Evolutionary conservation across 2,888 invertebrate species (phyloP), one percentile per base, ranked within the genome.

Genomic region (Volucella zonaria): DNA sequence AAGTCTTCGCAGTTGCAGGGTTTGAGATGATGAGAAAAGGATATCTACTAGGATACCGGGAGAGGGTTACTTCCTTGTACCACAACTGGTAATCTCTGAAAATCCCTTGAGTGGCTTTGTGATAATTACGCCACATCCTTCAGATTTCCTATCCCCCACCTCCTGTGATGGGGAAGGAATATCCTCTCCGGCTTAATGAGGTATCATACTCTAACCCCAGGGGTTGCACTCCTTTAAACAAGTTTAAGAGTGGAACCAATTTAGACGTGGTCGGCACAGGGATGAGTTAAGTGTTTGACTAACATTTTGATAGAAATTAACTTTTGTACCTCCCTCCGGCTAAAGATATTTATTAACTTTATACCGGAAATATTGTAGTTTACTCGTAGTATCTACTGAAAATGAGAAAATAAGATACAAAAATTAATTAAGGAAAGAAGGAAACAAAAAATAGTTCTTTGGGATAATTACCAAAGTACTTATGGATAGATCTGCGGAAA

Each of bases 51-150:
- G 10, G 31, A 14, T 18, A 61, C 6, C 4, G 47, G 4, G 8
- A 9, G n/a, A 23, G 15, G 43, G 8, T 11, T 51, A 45, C 43
- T 10, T 12, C 15, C n/a, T n/a, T 14, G 14, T 31, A 9, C 23
- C 42, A 18, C 23, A 45, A 12, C 54, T 3, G 15, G 45, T 67
- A 67, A 58, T 75, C 64, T 49, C 18, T 23, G 18, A 12, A 75
- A 75, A 75, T 66, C 56, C 56, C 49, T 49, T 58, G 49, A 66
- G 56, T 56, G 15, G 56, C 66, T 58, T 56, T 66, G 75, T 58
- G 58, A 31, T 66, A 75, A 75, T 66, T 66, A 75, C 51, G 15
- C 42, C 75, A 75, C 75, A 66, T 75, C 49, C 58, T 23, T 47
- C 43, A 47, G 45, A 2, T 66, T 52, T 10, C 43, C 18, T 43